Percentiles rank a stretch among this genome's conserved stretches.
Evolutionary conservation across 2,113 vertebrate genomes (phyloP).

Genomic region (Fukomys damarensis): DNA sequence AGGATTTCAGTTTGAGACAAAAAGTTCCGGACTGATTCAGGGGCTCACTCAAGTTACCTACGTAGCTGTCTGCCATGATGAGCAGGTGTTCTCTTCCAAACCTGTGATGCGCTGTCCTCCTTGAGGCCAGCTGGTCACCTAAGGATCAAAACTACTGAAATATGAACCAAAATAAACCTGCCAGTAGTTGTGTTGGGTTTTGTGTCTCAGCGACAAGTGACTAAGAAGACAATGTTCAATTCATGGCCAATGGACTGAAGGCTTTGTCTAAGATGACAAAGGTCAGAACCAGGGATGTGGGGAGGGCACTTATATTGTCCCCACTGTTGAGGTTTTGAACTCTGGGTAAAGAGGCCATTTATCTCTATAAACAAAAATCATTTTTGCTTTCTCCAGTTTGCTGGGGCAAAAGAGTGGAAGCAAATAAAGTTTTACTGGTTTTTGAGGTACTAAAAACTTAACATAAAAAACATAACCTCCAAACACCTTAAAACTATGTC

Average conservation of each 20-base stretch:
- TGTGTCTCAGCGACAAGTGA: not conserved
- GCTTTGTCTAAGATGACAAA: not conserved
- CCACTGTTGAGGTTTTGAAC: not conserved
- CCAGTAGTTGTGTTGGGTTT: not conserved
- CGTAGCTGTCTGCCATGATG: not conserved
- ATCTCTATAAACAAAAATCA: not conserved
- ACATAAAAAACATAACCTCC: not conserved
- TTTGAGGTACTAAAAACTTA: not conserved
- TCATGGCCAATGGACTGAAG: not conserved
- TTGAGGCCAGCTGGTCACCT: not conserved
- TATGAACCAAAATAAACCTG: not conserved
- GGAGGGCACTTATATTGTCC: too few species aligned
- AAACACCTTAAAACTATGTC: slow-evolving; percentile 8
- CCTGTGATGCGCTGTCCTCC: not conserved
- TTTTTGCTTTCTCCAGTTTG: not conserved
- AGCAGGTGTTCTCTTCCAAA: not conserved
- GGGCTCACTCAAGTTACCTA: not conserved
- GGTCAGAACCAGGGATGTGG: not conserved
- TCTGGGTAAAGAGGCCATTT: not conserved
- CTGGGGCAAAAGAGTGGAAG: not conserved
- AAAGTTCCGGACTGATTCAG: not conserved
- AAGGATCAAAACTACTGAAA: not conserved
- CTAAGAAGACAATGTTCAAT: not conserved
- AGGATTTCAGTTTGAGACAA: not conserved
- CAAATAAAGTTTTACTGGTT: not conserved